These are phyloP conservation scores for Drosophila ironensis DNA, from an alignment of 1,140 invertebrate genomes.

Conservation along the genomic window DNA sequence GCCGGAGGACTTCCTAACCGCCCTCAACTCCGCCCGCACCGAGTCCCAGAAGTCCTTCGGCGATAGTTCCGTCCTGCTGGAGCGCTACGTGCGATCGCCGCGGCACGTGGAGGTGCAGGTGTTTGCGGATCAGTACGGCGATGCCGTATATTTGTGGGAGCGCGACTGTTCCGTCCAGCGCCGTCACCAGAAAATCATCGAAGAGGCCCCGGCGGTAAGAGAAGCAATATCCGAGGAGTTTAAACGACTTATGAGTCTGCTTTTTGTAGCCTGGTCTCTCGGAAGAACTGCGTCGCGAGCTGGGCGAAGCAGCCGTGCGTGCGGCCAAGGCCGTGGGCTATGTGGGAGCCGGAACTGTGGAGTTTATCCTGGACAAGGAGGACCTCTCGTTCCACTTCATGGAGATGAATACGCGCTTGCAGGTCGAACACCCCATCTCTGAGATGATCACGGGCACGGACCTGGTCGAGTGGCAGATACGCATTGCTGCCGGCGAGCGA, in stretches of 20 bases:
- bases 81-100: slow-evolving; percentile 94
- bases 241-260: neutral
- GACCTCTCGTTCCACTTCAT: slow-evolving; percentile 98
- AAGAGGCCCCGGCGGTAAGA: slow-evolving; percentile 94
- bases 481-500: slow-evolving; percentile 91
- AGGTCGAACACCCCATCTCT: slow-evolving; percentile 98
- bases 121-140: slow-evolving; percentile 96
- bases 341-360: slow-evolving; percentile 97
- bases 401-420: slow-evolving; percentile 98
- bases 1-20: slow-evolving; percentile 90
- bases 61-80: slow-evolving; percentile 94
- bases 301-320: slow-evolving; percentile 95
- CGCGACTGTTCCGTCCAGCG: slow-evolving; percentile 98
- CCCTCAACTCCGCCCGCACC: slow-evolving; percentile 95
- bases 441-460: slow-evolving; percentile 97
- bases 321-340: slow-evolving; percentile 96
- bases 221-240: slow-evolving; percentile 70
- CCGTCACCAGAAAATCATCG: slow-evolving; percentile 98
- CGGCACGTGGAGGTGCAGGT: slow-evolving; percentile 97
- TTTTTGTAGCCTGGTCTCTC: slow-evolving; percentile 86
- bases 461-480: slow-evolving; percentile 98
- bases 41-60: slow-evolving; percentile 98
- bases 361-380: slow-evolving; percentile 94
- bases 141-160: slow-evolving; percentile 97
- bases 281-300: slow-evolving; percentile 87